Evolutionary conservation across 2,888 invertebrate genomes (phyloP).

Genomic region (Trichacis sp.): DNA sequence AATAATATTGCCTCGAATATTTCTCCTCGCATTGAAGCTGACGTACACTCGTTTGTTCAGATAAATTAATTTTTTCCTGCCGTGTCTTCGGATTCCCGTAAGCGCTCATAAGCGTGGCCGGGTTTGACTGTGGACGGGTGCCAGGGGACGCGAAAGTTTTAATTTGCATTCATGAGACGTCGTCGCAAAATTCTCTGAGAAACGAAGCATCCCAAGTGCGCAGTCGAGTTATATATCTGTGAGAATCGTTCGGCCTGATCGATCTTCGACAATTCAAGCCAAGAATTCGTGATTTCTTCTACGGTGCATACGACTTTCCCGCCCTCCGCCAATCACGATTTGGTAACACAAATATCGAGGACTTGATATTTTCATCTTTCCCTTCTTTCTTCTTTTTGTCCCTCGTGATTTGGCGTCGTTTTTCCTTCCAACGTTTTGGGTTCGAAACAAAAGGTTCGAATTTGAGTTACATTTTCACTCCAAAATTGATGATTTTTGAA

Average conservation of each 20-base stretch:
- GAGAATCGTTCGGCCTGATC: conserved; percentile 61
- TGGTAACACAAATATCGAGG: neutral
- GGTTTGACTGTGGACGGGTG: conserved; percentile 31
- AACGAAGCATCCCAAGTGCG: conserved; percentile 57
- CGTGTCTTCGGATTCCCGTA: conserved; percentile 35
- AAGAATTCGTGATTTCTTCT: conserved; percentile 47
- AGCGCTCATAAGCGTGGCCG: conserved; percentile 35
- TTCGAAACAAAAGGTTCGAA: too few species aligned
- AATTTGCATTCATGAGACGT: conserved; percentile 67
- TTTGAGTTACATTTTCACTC: too few species aligned
- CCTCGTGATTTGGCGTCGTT: conserved; percentile 3
- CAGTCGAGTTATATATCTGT: conserved; percentile 50
- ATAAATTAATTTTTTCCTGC: conserved; percentile 33
- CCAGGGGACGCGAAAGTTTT: conserved; percentile 56
- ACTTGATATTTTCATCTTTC: conserved; percentile 2
- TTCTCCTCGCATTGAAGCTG: conserved; percentile 15
- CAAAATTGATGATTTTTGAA: too few species aligned
- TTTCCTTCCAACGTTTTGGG: too few species aligned
- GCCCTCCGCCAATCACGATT: neutral
- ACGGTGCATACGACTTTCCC: conserved; percentile 14
- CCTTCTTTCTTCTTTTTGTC: neutral
- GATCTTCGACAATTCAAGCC: conserved; percentile 47
- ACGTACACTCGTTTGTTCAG: conserved; percentile 12
- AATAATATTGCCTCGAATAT: conserved; percentile 10
- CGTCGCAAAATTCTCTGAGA: conserved; percentile 56